These are phyloP conservation scores for Calliopsis andreniformis DNA, from an alignment of 1,140 invertebrate genomes.

Conservation along the genomic window DNA sequence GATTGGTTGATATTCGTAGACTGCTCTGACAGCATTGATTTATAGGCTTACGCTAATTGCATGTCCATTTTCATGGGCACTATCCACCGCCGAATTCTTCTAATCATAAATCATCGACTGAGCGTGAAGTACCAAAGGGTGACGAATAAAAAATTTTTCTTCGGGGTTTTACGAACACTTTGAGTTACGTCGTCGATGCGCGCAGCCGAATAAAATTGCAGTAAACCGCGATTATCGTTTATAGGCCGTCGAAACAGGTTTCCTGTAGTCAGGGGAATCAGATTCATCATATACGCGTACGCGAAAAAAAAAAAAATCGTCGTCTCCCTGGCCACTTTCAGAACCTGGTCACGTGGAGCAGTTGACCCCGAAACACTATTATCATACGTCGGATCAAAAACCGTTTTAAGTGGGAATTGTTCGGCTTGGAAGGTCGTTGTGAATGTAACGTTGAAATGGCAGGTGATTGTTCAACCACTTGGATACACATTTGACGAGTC, in stretches of 20 bases:
- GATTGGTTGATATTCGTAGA: too few species aligned
- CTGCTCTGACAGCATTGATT: too few species aligned
- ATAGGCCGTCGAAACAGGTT: slow-evolving; percentile 63
- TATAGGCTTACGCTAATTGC: too few species aligned
- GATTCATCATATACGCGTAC: too few species aligned
- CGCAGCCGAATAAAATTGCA: slow-evolving; percentile 12
- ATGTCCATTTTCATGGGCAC: too few species aligned
- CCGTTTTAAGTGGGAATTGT: neutral
- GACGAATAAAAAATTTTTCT: neutral
- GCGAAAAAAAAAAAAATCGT: slow-evolving; percentile 17
- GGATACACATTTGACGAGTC: too few species aligned
- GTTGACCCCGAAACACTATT: slow-evolving; percentile 43
- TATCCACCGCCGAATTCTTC: too few species aligned
- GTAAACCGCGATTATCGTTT: slow-evolving; percentile 41
- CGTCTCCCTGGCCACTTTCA: slow-evolving; percentile 15
- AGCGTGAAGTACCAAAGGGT: neutral
- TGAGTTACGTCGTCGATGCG: neutral
- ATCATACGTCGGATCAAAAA: slow-evolving; percentile 19
- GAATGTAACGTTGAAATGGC: neutral
- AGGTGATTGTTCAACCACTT: neutral
- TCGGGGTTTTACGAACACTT: neutral
- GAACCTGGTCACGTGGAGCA: slow-evolving; percentile 33
- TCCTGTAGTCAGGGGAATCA: slow-evolving; percentile 40
- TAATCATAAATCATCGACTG: neutral
- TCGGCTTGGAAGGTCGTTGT: neutral